Conservation (phyloP, 1,140 invertebrate genomes). For the Sycobia sp. region DNA sequence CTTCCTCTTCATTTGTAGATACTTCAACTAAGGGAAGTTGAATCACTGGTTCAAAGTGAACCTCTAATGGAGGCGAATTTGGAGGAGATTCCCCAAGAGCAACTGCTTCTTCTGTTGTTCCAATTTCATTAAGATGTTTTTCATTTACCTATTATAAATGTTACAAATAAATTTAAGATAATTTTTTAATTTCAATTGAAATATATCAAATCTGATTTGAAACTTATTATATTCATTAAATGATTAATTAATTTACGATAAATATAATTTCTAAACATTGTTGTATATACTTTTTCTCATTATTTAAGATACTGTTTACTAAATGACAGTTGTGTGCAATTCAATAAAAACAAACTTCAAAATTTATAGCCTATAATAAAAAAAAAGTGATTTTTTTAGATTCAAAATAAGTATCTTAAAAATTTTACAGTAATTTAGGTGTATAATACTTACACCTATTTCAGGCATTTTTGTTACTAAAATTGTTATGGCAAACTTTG, state of each 20-base stretch:
- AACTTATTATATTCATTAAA: background rate
- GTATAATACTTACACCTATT: conserved; percentile 15
- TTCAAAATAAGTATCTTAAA: background rate
- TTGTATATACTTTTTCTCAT: background rate
- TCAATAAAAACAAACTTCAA: background rate
- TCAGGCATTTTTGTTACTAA: conserved; percentile 23
- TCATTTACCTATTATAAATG: conserved; percentile 17
- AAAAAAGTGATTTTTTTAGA: conserved; percentile 6
- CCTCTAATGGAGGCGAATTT: conserved; percentile 64
- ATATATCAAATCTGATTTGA: background rate
- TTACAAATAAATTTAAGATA: background rate
- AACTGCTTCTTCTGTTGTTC: conserved; percentile 35
- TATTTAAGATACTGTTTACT: background rate
- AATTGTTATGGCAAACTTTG: background rate
- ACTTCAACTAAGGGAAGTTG: conserved; percentile 75
- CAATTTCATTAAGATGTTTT: conserved; percentile 40
- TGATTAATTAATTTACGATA: background rate
- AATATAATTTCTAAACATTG: background rate
- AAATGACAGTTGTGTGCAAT: background rate
- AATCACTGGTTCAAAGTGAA: conserved; percentile 79
- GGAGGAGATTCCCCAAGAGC: conserved; percentile 29
- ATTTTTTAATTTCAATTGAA: background rate
- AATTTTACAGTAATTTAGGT: background rate
- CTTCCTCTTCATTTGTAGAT: conserved; percentile 82
- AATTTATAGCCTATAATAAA: background rate